Evolutionary conservation across 1,140 invertebrate species (phyloP).

Genomic region (Pseudobourletiella spinata): DNA sequence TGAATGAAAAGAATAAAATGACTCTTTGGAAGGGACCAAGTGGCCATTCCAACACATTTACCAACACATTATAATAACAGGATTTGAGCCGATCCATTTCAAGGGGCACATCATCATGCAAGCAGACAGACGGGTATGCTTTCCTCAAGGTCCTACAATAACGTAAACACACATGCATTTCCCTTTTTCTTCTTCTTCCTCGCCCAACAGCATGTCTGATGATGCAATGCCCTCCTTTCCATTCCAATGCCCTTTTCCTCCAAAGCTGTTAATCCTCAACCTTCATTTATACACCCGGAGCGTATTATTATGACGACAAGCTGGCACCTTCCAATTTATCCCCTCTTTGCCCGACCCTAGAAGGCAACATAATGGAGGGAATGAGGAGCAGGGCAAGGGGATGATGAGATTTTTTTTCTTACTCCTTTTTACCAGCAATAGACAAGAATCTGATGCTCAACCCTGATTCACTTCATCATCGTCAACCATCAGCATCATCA

Average conservation of each 20-base stretch:
- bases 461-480: no score
- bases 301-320: slow-evolving; percentile 4
- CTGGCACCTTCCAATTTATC: slow-evolving; percentile 6
- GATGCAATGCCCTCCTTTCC: background rate
- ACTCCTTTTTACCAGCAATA: no score
- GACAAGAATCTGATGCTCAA: no score
- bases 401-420: no score
- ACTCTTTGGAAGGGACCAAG: background rate
- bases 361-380: slow-evolving; percentile 1
- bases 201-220: background rate
- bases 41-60: background rate
- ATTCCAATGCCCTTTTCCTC: no score
- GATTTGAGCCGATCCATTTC: background rate
- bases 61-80: background rate
- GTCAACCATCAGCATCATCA: no score
- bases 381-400: background rate
- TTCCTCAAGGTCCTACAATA: background rate
- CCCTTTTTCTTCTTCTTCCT: background rate
- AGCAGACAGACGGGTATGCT: background rate
- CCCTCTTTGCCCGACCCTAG: background rate
- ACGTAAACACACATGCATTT: background rate
- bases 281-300: background rate
- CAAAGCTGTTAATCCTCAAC: background rate
- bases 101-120: background rate
- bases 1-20: background rate